These are phyloP conservation scores for Musca domestica DNA, from an alignment of 1,140 invertebrate genomes.

Conservation along the genomic window DNA sequence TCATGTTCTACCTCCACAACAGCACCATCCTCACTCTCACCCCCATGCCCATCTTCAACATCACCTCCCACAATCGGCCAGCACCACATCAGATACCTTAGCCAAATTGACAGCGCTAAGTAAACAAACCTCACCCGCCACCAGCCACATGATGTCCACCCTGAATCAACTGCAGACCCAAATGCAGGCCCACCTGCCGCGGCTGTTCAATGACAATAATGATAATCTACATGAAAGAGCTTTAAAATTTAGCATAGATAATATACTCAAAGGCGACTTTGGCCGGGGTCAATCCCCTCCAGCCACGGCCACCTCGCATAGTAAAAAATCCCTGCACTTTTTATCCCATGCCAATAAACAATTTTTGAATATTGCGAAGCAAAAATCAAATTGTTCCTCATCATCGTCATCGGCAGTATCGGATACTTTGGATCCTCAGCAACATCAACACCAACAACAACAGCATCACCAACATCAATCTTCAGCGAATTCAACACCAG, in stretches of 20 bases:
- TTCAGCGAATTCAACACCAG: slow-evolving; percentile 15
- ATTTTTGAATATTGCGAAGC: neutral
- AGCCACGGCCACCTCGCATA: slow-evolving; percentile 60
- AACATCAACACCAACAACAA: neutral
- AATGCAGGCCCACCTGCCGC: slow-evolving; percentile 31
- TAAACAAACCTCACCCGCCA: neutral
- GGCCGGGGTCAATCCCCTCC: slow-evolving; percentile 72
- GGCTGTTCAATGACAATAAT: slow-evolving; percentile 25
- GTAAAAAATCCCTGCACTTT: slow-evolving; percentile 29
- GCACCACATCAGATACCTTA: slow-evolving; percentile 3
- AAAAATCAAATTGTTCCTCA: slow-evolving; percentile 1
- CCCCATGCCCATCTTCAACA: neutral
- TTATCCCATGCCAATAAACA: neutral
- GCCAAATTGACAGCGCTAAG: slow-evolving; percentile 23
- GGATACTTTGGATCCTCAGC: slow-evolving; percentile 23
- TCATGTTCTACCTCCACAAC: too few relatives aligned
- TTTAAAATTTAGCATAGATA: slow-evolving; percentile 89
- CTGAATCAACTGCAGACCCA: slow-evolving; percentile 31
- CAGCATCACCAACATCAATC: neutral
- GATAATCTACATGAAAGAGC: slow-evolving; percentile 59
- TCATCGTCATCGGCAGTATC: neutral
- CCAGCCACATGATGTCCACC: slow-evolving; percentile 22
- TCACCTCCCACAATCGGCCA: neutral
- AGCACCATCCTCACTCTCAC: too few relatives aligned
- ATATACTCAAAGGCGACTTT: slow-evolving; percentile 87